phyloP scores from a whole-genome alignment of 2,888 invertebrate genomes.

The Leptarthrus brevirostris region DNA sequence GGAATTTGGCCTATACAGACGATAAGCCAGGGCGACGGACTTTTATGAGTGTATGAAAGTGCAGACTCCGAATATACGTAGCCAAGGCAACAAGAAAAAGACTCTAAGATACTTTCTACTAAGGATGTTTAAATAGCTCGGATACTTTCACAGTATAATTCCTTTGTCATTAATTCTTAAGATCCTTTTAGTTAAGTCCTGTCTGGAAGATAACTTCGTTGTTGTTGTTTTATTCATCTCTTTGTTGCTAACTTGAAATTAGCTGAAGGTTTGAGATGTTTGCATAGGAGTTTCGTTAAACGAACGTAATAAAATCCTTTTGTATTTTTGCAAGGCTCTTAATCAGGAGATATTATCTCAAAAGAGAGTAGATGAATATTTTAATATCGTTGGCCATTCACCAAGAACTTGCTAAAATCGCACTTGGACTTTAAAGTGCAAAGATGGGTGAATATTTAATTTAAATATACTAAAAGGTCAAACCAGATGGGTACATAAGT shows the following conservation, averaged over 20 bases:
- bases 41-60: conserved; percentile 10
- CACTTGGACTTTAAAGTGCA: not conserved
- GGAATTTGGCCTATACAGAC: not conserved
- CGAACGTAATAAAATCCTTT: conserved; percentile 33
- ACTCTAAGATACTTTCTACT: conserved; percentile 3
- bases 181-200: conserved; percentile 29
- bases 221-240: conserved; percentile 18
- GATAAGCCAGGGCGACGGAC: not conserved
- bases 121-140: conserved; percentile 34
- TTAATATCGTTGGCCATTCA: conserved; percentile 8
- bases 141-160: conserved; percentile 24
- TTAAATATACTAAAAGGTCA: not conserved
- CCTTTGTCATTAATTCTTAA: conserved; percentile 32
- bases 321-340: conserved; percentile 10
- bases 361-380: not conserved
- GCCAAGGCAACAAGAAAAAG: conserved; percentile 5
- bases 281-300: not conserved
- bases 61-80: not conserved
- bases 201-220: conserved; percentile 5
- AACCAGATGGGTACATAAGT: too few species aligned
- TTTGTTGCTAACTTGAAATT: conserved; percentile 16
- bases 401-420: not conserved
- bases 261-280: conserved; percentile 11
- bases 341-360: conserved; percentile 18
- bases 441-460: not conserved